Evolutionary conservation across 1,140 invertebrate genomes (phyloP), one percentile per base, ranked within the genome.

Genomic region (Lanistes nyassanus): DNA sequence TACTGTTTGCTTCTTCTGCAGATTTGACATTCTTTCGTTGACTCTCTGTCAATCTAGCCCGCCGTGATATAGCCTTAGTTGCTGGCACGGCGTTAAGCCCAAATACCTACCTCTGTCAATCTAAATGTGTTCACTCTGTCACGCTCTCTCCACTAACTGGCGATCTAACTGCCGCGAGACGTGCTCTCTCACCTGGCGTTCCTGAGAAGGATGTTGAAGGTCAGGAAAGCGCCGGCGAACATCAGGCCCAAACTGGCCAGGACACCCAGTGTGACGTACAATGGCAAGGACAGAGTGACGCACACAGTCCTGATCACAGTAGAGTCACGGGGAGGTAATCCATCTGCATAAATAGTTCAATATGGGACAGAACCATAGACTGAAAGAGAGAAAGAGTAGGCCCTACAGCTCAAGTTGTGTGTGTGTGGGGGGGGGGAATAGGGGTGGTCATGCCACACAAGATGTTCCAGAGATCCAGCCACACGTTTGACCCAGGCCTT

Each of bases 131-230:
- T n/a, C n/a, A n/a, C n/a, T n/a, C n/a, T n/a, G n/a, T n/a, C n/a
- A n/a, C n/a, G n/a, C n/a, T n/a, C n/a, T n/a, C n/a, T n/a, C n/a
- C n/a, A n/a, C n/a, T n/a, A n/a, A n/a, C n/a, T n/a, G n/a, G n/a
- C n/a, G n/a, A n/a, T n/a, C n/a, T n/a, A n/a, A n/a, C n/a, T n/a
- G n/a, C n/a, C n/a, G n/a, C n/a, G n/a, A n/a, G n/a, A n/a, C n/a
- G n/a, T 11, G 96, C 95, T 83, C 97, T 92, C 31, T 97, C 90
- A 97, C 94, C 96, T 94, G 90, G 99, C 97, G 91, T 98, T 97
- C 78, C 98, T 92, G 88, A 96, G 98, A 84, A 94, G 94, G 80
- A 99, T 97, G 89, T 99, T 99, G 87, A 99, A 95, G 68, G 93
- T 93, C n/a, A 99, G 92, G 89, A 99, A 99, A 65, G 95, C 92